Conservation (phyloP, 1,140 invertebrate species). For the Rhyzopertha dominica region DNA sequence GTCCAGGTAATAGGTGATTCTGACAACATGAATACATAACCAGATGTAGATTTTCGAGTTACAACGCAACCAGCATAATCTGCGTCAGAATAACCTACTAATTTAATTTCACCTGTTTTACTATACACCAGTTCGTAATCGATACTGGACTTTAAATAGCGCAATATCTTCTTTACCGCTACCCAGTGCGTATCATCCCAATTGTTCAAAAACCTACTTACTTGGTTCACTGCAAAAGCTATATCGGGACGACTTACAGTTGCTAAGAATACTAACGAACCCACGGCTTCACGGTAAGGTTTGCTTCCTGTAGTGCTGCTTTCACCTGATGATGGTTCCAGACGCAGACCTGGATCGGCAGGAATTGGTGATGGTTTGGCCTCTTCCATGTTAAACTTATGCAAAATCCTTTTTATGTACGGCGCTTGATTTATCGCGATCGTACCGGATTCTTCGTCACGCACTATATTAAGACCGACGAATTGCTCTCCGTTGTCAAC, state of each 20-base stretch:
- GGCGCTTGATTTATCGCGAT: too few relatives aligned
- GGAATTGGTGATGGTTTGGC: too few relatives aligned
- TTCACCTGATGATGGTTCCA: too few relatives aligned
- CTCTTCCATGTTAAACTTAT: too few relatives aligned
- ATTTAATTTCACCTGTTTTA: background rate
- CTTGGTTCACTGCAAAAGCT: constrained; percentile 1
- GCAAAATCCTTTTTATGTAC: too few relatives aligned
- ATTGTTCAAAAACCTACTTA: constrained; percentile 13
- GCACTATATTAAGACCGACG: too few relatives aligned
- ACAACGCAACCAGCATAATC: constrained; percentile 39
- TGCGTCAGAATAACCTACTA: constrained; percentile 26
- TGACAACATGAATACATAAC: constrained; percentile 31
- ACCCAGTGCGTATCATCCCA: constrained; percentile 2
- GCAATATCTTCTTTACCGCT: constrained; percentile 7
- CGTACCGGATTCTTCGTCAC: too few relatives aligned
- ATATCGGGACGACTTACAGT: constrained; percentile 27
- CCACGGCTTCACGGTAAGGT: constrained; percentile 41
- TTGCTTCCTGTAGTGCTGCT: too few relatives aligned
- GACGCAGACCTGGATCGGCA: too few relatives aligned
- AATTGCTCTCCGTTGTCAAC: too few relatives aligned
- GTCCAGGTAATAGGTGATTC: constrained; percentile 39
- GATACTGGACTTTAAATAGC: background rate
- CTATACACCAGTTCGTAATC: constrained; percentile 2
- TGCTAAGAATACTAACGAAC: constrained; percentile 42
- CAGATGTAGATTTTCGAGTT: constrained; percentile 35